These are phyloP conservation scores for Pheosia gnoma DNA, from an alignment of 2,888 invertebrate species.

Conservation along the genomic window DNA sequence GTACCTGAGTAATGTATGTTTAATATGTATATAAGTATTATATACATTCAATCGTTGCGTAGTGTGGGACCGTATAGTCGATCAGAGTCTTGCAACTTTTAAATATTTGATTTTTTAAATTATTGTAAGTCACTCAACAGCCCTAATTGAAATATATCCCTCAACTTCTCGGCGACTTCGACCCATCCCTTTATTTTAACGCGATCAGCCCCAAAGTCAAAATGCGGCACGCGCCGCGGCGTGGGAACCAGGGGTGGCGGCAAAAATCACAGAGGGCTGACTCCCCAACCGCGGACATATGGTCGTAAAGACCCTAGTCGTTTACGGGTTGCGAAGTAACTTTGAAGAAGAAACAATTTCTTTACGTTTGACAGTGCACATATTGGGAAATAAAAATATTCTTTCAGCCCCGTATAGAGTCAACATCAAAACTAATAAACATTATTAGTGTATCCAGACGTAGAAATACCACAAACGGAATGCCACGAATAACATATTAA, in stretches of 20 bases:
- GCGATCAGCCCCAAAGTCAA: constrained; percentile 39
- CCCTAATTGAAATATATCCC: constrained; percentile 42
- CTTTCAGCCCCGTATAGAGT: no score
- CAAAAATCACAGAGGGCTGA: constrained; percentile 33
- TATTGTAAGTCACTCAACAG: background rate
- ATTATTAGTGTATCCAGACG: no score
- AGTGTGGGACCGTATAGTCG: no score
- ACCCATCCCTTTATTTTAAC: constrained; percentile 31
- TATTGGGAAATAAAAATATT: no score
- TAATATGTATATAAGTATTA: no score
- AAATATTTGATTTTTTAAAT: background rate
- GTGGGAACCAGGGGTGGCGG: constrained; percentile 50
- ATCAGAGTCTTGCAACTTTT: no score
- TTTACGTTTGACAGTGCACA: no score
- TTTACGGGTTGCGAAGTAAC: constrained; percentile 16
- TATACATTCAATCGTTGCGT: no score
- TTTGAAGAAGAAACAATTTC: background rate
- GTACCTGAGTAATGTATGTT: no score
- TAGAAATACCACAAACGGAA: no score
- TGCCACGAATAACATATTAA: no score
- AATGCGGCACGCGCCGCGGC: constrained; percentile 42
- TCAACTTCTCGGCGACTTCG: constrained; percentile 17
- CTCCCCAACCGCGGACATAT: constrained; percentile 43
- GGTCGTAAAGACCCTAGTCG: constrained; percentile 34
- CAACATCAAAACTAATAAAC: no score